Evolutionary conservation across 2,888 invertebrate genomes (phyloP), one percentile per base, ranked within the genome.

Genomic region (Patella caerulea): DNA sequence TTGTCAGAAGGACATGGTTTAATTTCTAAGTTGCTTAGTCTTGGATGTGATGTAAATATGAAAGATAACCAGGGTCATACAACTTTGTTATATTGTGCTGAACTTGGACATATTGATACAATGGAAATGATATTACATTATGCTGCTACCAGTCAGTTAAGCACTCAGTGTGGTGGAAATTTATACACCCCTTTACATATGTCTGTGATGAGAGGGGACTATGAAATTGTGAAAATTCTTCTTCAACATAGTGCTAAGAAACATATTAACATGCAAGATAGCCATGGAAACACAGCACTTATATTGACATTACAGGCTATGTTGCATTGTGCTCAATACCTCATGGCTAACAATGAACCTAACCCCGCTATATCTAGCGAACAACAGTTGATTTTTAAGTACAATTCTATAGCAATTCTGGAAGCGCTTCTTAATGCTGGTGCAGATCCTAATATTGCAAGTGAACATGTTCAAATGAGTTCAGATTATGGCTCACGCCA

Each of bases 111-210:
- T 74, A 56, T 76, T 19, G 73, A 71, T 4, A 80, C 84, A 14
- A 76, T 86, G 79, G 77, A 79, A 45, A 74, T 74, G 24, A 71
- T 86, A 11, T 71, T 86, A 52, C 59, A 69, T 24, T 76, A 76
- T 65, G 83, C 82, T 65, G 77, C 79, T 7, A 79, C 80, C 54
- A 77, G 71, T 70, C 81, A 83, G 72, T 73, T 83, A 15, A 78
- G 76, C 9, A 76, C 74, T 14, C 75, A 76, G 11, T 81, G 81
- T 72, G 74, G 77, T 34, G 82, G 80, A 1, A 84, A 82, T 73
- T 72, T 77, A n/a, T 83, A 82, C 71, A 84, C 84, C 12, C 86
- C 86, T 24, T 72, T 86, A n/a, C 86, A 86, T 53, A 86, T 85
- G 83, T 84, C 83, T 0, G 81, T 79, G 12, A 86, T 86, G 86